Conservation (phyloP, 2,888 invertebrate species). For the Eurois occulta region DNA sequence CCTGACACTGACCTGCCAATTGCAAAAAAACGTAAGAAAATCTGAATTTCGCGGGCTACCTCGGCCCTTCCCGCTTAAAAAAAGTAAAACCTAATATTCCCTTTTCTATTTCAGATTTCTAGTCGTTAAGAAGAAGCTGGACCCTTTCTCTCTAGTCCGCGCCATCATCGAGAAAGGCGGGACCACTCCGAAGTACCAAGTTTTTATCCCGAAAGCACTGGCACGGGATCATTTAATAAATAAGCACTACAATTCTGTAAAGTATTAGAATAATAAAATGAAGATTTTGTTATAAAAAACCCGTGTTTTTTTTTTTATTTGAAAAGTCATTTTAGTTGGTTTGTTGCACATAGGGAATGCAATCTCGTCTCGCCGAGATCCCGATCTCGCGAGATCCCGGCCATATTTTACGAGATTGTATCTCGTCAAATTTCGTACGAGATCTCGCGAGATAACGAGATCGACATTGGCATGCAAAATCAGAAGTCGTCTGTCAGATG, state of each 20-base stretch:
- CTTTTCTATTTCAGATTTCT: constrained; percentile 78
- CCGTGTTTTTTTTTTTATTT: constrained; percentile 2
- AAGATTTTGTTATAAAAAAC: neutral
- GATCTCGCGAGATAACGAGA: no score
- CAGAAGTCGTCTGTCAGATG: no score
- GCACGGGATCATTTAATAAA: constrained; percentile 26
- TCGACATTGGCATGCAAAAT: no score
- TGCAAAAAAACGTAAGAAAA: neutral
- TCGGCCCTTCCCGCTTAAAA: neutral
- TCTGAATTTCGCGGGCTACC: neutral
- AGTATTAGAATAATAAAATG: neutral
- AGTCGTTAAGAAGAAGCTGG: constrained; percentile 84
- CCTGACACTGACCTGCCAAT: no score
- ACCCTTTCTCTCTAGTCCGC: constrained; percentile 81
- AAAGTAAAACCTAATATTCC: neutral
- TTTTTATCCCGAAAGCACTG: constrained; percentile 78
- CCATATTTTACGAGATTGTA: no score
- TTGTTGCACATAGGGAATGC: no score
- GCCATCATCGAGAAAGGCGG: constrained; percentile 84
- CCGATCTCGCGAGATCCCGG: no score
- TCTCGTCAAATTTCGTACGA: no score
- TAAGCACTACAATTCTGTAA: neutral
- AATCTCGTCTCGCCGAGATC: no score
- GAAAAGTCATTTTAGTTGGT: neutral
- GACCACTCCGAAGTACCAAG: constrained; percentile 82